Base-by-base conservation (phyloP, 2,888 invertebrate genomes). In the Ferdinandea cuprea region DNA sequence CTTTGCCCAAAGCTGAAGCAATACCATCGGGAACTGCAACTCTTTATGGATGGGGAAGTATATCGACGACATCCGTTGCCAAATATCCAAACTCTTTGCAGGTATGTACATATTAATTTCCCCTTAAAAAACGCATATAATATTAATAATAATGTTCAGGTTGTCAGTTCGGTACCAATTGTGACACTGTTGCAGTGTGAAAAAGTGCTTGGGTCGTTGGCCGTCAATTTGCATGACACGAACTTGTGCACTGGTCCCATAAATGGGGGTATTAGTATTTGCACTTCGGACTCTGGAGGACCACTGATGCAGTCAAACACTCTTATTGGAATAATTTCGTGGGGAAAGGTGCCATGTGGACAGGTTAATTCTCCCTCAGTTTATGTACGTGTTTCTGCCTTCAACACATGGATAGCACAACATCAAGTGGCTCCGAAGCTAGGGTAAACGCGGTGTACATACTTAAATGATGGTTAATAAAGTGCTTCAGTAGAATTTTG, bases 281-380 rank as follows among this genome's bases (percentile, higher is more conserved):
- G 90, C 76, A 89, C 88, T n/a, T 89, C 89, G 6, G 90, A 90
- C 77, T 90, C 90, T 0, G 90, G 90, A 21, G 90, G 90, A 0
- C 90, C 90, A 6, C 81, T 90, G 7, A 88, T 90, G 35, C 89
- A 90, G 73, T 65, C 54, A 9, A 71, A 35, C 32, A 72, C 77
- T 37, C 88, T 88, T 86, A 88, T 92, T 71, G 93, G 92, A 77
- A 89, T 92, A 52, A 91, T 92, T n/a, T 92, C 92, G 4, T 92
- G 92, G 92, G 92, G 92, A 15, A 85, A 88, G 66, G 88, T 89
- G 76, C 92, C 92, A 0, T 92, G 92, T 83, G 92, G 92, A 3
- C 87, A 87, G 25, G 86, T 86, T 50, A 89, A 90, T 58, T 87
- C 89, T 1, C 92, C 92, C 1, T 91, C 92, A 0, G 92, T 92